Evolutionary conservation across 2,113 vertebrate genomes (phyloP).

Genomic region (Poeciliopsis prolifica): DNA sequence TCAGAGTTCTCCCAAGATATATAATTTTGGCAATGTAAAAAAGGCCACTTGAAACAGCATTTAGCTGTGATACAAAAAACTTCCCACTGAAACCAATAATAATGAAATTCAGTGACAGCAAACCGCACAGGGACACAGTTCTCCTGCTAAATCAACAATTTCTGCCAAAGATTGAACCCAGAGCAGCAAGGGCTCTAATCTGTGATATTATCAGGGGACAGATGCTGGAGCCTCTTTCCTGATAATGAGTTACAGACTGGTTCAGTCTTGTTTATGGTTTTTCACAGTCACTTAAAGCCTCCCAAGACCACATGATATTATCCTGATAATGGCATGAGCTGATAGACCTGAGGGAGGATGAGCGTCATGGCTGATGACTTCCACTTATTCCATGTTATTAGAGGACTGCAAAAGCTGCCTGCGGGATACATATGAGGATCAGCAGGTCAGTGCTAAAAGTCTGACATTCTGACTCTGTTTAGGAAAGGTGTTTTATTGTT

Average conservation of each 20-base stretch:
- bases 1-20: constrained; percentile 71
- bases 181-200: constrained; percentile 53
- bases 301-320: constrained; percentile 45
- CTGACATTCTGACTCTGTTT: constrained; percentile 16
- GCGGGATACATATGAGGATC: constrained; percentile 1
- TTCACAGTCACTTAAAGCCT: constrained; percentile 56
- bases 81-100: constrained; percentile 64
- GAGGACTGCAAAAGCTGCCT: background rate
- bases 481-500: background rate
- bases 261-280: constrained; percentile 56
- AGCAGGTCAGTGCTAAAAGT: constrained; percentile 5
- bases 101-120: constrained; percentile 60
- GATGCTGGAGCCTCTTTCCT: constrained; percentile 51
- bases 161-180: constrained; percentile 58
- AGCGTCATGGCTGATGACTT: constrained; percentile 17
- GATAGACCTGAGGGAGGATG: constrained; percentile 31
- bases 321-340: constrained; percentile 36
- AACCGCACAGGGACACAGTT: constrained; percentile 46
- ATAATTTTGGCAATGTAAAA: constrained; percentile 55
- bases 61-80: constrained; percentile 60
- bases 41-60: constrained; percentile 50
- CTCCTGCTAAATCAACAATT: constrained; percentile 59
- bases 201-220: constrained; percentile 58
- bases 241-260: constrained; percentile 58
- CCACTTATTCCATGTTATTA: constrained; percentile 17